These are phyloP conservation scores for Nyctereutes procyonoides DNA, from an alignment of 2,113 vertebrate genomes.

Conservation along the genomic window DNA sequence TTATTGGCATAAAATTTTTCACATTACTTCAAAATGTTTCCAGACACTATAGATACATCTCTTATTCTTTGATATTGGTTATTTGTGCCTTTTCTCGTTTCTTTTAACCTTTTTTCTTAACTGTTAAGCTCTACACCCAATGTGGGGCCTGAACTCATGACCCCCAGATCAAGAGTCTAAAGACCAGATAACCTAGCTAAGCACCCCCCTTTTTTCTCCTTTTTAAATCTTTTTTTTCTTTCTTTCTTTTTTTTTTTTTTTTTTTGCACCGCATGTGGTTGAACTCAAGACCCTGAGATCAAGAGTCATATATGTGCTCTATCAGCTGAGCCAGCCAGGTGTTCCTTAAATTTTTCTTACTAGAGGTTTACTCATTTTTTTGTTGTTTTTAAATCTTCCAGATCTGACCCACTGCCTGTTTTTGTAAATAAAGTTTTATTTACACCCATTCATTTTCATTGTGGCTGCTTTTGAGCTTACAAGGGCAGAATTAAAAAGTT, in stretches of 20 bases:
- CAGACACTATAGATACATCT: background rate
- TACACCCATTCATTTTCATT: background rate
- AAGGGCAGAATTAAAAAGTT: background rate
- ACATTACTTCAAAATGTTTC: too few species aligned
- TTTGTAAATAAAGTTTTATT: conserved; percentile 3
- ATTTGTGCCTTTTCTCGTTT: background rate
- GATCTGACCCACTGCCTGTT: background rate
- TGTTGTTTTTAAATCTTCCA: background rate
- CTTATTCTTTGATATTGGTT: background rate
- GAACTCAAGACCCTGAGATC: too few species aligned
- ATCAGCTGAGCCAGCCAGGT: too few species aligned
- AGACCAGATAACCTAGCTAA: too few species aligned
- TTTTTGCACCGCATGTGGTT: too few species aligned
- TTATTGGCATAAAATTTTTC: background rate
- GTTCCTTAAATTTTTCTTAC: background rate
- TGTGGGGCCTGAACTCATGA: too few species aligned
- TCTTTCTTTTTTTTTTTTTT: too few species aligned
- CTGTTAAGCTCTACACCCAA: too few species aligned
- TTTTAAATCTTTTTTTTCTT: too few species aligned
- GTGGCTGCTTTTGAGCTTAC: background rate
- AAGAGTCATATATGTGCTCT: too few species aligned
- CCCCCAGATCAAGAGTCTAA: too few species aligned
- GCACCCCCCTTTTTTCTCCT: too few species aligned
- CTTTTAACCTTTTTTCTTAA: background rate
- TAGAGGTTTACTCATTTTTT: background rate